Evolutionary conservation across 1,140 invertebrate genomes (phyloP).

Genomic region (Zaprionus gabonicus): DNA sequence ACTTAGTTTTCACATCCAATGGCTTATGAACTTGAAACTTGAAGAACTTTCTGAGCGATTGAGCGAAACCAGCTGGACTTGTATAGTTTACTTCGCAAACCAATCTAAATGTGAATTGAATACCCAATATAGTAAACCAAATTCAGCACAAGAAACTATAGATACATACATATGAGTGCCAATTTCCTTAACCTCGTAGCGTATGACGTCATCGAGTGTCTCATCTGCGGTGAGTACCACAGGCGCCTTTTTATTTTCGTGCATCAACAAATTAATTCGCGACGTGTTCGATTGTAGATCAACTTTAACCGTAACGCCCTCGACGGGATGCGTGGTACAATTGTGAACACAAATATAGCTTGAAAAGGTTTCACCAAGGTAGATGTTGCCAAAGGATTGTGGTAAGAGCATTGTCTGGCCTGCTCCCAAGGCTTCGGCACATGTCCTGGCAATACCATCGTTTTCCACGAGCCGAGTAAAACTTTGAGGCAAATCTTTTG

Average conservation of each 20-base stretch:
- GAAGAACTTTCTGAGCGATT: conserved; percentile 97
- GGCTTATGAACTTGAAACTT: conserved; percentile 99
- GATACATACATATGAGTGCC: conserved; percentile 95
- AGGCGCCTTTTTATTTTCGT: conserved; percentile 86
- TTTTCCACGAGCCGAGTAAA: conserved; percentile 40
- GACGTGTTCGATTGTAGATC: conserved; percentile 97
- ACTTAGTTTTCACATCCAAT: conserved; percentile 99
- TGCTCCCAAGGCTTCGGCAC: conserved; percentile 91
- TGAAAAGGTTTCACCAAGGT: conserved; percentile 97
- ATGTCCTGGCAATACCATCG: conserved; percentile 48
- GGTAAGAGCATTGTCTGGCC: conserved; percentile 96
- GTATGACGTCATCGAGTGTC: conserved; percentile 97
- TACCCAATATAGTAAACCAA: neutral
- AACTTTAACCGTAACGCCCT: conserved; percentile 93
- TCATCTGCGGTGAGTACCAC: conserved; percentile 91
- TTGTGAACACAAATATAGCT: conserved; percentile 99
- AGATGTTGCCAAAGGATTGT: conserved; percentile 96
- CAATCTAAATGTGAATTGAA: conserved; percentile 86
- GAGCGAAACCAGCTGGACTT: conserved; percentile 88
- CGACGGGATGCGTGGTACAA: conserved; percentile 93
- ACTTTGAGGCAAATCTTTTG: conserved; percentile 54
- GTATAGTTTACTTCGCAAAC: conserved; percentile 98
- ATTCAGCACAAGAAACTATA: neutral
- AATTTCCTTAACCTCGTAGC: conserved; percentile 99
- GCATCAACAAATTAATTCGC: conserved; percentile 90